These are phyloP conservation scores for Propithecus perrieri DNA, from an alignment of 2,797 vertebrate genomes.

Conservation along the genomic window DNA sequence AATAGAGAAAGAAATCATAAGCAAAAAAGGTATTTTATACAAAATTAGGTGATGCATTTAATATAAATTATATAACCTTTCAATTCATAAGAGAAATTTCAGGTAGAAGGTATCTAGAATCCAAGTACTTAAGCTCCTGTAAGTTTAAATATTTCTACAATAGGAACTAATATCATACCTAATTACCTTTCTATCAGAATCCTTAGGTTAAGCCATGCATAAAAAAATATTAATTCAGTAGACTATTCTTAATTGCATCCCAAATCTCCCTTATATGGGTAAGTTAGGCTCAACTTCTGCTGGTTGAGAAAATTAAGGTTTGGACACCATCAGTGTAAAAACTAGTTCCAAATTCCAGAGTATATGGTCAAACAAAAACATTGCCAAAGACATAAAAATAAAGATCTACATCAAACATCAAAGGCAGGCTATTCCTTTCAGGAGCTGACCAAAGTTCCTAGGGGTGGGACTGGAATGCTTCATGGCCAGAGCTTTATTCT, in stretches of 20 bases:
- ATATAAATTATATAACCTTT: not conserved
- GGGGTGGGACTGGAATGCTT: not conserved
- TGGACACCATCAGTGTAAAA: not conserved
- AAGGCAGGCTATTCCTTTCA: not conserved
- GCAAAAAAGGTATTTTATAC: not conserved
- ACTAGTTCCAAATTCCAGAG: not conserved
- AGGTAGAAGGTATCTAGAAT: slow-evolving; percentile 48
- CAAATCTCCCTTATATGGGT: not conserved
- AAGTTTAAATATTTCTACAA: not conserved
- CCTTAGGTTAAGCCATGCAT: not conserved
- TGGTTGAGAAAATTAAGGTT: not conserved
- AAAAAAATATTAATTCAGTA: slow-evolving; percentile 14
- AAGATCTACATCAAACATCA: not conserved
- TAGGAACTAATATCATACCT: not conserved
- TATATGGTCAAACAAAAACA: not conserved
- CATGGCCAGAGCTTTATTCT: not conserved
- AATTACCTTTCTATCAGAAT: not conserved
- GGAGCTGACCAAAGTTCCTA: not conserved
- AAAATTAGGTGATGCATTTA: not conserved
- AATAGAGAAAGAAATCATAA: not conserved
- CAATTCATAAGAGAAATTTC: slow-evolving; percentile 26
- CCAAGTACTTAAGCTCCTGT: slow-evolving; percentile 28
- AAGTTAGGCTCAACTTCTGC: not conserved
- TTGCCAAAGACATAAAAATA: not conserved
- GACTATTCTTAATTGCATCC: not conserved